phyloP scores from a whole-genome alignment of 37 sponge, comb jelly and placozoan species.

The Crambe crambe region DNA sequence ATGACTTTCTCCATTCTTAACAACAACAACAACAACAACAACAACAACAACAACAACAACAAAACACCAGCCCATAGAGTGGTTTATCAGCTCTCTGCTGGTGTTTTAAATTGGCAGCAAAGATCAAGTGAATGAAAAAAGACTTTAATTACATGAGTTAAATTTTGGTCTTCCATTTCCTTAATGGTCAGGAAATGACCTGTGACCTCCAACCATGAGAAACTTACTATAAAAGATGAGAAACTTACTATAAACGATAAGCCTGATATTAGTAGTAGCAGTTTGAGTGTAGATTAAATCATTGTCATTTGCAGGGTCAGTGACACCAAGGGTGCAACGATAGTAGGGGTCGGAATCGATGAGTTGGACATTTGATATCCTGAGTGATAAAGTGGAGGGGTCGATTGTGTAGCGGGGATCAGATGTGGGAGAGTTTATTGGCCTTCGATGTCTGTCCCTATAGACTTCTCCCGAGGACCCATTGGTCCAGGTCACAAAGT shows the following conservation, averaged over 20 bases:
- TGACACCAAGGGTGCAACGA: not conserved
- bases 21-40: too few relatives aligned
- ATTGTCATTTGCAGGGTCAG: not conserved
- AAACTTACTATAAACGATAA: constrained; percentile 1
- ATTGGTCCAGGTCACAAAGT: not conserved
- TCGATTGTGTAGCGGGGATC: not conserved
- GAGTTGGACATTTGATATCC: not conserved
- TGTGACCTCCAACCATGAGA: too few relatives aligned
- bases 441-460: not conserved
- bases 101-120: too few relatives aligned
- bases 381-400: not conserved
- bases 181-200: too few relatives aligned
- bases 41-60: too few relatives aligned
- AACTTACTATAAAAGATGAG: too few relatives aligned
- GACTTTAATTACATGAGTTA: too few relatives aligned
- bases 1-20: too few relatives aligned
- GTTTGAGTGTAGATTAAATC: not conserved
- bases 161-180: too few relatives aligned
- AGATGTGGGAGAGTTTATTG: not conserved
- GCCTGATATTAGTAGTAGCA: not conserved
- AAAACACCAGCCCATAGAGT: too few relatives aligned
- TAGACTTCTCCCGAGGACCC: not conserved
- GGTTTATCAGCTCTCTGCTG: too few relatives aligned
- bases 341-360: not conserved
- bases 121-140: too few relatives aligned